Evolutionary conservation across 2,797 vertebrate species (phyloP), one percentile per base, ranked within the genome.

Genomic region (Hylomyscus alleni): DNA sequence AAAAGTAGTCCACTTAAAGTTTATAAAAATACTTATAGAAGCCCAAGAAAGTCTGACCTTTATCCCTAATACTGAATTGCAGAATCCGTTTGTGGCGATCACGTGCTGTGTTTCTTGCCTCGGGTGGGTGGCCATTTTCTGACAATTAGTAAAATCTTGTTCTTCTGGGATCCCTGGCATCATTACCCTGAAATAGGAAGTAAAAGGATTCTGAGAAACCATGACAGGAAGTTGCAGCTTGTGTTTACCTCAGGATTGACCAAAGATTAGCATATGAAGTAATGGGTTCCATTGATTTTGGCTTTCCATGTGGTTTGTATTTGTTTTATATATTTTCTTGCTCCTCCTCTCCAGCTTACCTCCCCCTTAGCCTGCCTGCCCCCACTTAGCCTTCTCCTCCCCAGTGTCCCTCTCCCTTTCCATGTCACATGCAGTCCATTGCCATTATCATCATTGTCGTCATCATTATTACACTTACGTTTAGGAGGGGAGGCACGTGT

Each of bases 131-230:
- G 44, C 86, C 62, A 52, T 92, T 86, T 92, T 89, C 89, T 86
- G 44, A 84, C 85, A 72, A 93, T 87, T n/a, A 54, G n/a, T 87
- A 83, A 62, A 90, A 37, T 81, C 84, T n/a, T 12, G 15, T 86
- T 93, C 72, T 75, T 40, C 19, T 44, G 17, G 69, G n/a, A 22
- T 47, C 84, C 58, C 52, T 78, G 34, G 15, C 20, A 26, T 50
- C 11, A 11, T 7, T 24, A 14, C 34, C 50, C 29, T 82, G 72
- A 89, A 62, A 8, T 6, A 78, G 58, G 52, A 73, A 84, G 58
- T 81, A 34, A 88, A 58, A 85, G 56, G 29, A 44, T 9, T 13
- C 9, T 26, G 47, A 81, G 50, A 56, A 56, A 56, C 22, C 62
- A 26, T 34, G 8, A 60, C 80, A 44, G 12, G 37, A 67, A 77